Percentiles rank a stretch among this genome's conserved stretches.
Evolutionary conservation across 2,888 invertebrate genomes (phyloP).

Genomic region (Euproctis similis): DNA sequence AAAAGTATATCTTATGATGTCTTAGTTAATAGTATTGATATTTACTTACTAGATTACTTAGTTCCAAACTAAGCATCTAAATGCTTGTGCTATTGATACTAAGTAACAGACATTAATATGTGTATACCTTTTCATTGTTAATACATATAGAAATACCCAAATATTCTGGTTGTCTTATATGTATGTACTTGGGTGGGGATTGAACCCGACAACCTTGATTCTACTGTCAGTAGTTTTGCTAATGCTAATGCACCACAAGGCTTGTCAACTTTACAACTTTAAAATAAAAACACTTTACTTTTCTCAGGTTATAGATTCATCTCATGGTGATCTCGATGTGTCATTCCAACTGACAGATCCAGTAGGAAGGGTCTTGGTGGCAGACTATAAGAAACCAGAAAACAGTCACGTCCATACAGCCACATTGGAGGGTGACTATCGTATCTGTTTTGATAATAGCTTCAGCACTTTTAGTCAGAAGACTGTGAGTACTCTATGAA

Average conservation of each 20-base stretch:
- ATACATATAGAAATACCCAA: background rate
- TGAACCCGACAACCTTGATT: too few species aligned
- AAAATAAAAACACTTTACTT: background rate
- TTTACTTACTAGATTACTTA: too few species aligned
- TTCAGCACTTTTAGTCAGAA: conserved; percentile 82
- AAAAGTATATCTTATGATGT: too few species aligned
- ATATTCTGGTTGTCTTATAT: background rate
- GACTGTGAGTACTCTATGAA: conserved; percentile 77
- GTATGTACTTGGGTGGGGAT: too few species aligned
- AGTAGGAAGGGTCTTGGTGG: conserved; percentile 76
- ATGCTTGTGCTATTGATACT: too few species aligned
- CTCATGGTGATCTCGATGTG: conserved; percentile 88
- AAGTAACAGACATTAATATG: too few species aligned
- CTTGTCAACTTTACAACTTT: too few species aligned
- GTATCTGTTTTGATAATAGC: conserved; percentile 92
- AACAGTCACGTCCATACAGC: conserved; percentile 80
- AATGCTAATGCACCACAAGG: too few species aligned
- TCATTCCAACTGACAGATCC: conserved; percentile 85
- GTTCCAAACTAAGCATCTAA: too few species aligned
- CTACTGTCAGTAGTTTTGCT: too few species aligned
- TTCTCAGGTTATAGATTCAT: conserved; percentile 86
- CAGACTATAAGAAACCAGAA: conserved; percentile 83
- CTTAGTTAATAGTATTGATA: too few species aligned
- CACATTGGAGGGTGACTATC: conserved; percentile 81
- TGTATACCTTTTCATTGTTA: too few species aligned